These are phyloP conservation scores for Pseudomyrmex sp. DNA, from an alignment of 1,140 invertebrate species.

Conservation along the genomic window DNA sequence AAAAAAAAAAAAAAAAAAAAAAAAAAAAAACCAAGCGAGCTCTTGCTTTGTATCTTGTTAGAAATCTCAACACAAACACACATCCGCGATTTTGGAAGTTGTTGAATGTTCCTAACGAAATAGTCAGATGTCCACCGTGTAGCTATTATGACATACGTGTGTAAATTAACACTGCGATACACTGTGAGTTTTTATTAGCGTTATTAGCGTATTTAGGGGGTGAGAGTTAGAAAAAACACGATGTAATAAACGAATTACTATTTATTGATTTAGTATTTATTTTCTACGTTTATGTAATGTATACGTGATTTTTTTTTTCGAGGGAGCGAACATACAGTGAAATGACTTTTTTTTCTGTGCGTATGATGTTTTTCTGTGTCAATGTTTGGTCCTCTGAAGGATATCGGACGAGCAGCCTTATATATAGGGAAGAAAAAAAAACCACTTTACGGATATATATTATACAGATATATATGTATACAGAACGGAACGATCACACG, in stretches of 20 bases:
- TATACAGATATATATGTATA: slow-evolving; percentile 17
- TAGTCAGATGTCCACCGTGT: slow-evolving; percentile 71
- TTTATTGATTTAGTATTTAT: slow-evolving; percentile 79
- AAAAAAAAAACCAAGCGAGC: too few relatives aligned
- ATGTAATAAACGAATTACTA: slow-evolving; percentile 69
- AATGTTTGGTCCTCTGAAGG: slow-evolving; percentile 76
- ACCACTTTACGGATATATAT: slow-evolving; percentile 64
- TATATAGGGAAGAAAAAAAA: slow-evolving; percentile 13
- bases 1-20: too few relatives aligned
- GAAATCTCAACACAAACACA: slow-evolving; percentile 1
- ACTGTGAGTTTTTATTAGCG: slow-evolving; percentile 70
- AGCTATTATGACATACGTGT: slow-evolving; percentile 42
- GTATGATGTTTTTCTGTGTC: slow-evolving; percentile 65
- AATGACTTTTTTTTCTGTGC: slow-evolving; percentile 58
- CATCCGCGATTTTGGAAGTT: slow-evolving; percentile 4
- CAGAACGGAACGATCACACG: slow-evolving; percentile 61
- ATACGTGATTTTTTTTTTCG: neutral
- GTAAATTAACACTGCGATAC: slow-evolving; percentile 66
- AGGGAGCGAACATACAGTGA: slow-evolving; percentile 42
- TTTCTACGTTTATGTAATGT: slow-evolving; percentile 61
- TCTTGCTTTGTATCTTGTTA: slow-evolving; percentile 21
- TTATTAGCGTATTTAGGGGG: slow-evolving; percentile 37
- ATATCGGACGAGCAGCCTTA: slow-evolving; percentile 79
- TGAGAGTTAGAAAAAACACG: slow-evolving; percentile 39
- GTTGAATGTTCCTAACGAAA: slow-evolving; percentile 48